These are phyloP conservation scores for Australoheros scitulus DNA, from an alignment of 2,113 vertebrate species.

Conservation along the genomic window DNA sequence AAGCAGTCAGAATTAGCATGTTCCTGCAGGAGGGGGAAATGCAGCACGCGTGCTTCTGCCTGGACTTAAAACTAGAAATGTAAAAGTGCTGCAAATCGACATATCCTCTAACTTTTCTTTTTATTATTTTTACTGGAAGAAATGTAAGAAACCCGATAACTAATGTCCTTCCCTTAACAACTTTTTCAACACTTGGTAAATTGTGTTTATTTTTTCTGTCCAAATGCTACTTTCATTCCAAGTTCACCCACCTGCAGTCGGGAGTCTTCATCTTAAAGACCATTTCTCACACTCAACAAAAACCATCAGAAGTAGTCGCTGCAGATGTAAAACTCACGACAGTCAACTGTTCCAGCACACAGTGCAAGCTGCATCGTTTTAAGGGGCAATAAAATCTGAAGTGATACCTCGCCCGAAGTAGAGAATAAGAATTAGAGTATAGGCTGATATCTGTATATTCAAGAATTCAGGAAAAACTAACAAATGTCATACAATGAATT, in stretches of 20 bases:
- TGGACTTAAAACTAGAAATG: not conserved
- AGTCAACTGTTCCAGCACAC: not conserved
- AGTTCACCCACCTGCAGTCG: too few relatives aligned
- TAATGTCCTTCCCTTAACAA: not conserved
- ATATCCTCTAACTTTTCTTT: not conserved
- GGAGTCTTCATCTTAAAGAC: too few relatives aligned
- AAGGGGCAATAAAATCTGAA: constrained; percentile 21
- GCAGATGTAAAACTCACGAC: constrained; percentile 12
- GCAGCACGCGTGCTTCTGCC: not conserved
- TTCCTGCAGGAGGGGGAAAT: not conserved
- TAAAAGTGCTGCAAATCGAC: not conserved
- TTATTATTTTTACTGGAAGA: not conserved
- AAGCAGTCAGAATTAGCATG: not conserved
- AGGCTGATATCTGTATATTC: not conserved
- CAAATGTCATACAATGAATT: not conserved
- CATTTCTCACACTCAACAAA: not conserved
- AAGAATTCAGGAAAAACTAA: not conserved
- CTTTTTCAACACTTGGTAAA: not conserved
- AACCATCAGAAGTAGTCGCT: not conserved
- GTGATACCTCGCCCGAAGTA: not conserved
- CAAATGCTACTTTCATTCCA: too few relatives aligned
- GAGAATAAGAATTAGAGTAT: not conserved
- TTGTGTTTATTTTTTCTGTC: not conserved
- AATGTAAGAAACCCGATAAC: not conserved
- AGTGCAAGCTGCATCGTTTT: not conserved